These are phyloP conservation scores for Alsophila aescularia DNA, from an alignment of 2,888 invertebrate species.

Conservation along the genomic window DNA sequence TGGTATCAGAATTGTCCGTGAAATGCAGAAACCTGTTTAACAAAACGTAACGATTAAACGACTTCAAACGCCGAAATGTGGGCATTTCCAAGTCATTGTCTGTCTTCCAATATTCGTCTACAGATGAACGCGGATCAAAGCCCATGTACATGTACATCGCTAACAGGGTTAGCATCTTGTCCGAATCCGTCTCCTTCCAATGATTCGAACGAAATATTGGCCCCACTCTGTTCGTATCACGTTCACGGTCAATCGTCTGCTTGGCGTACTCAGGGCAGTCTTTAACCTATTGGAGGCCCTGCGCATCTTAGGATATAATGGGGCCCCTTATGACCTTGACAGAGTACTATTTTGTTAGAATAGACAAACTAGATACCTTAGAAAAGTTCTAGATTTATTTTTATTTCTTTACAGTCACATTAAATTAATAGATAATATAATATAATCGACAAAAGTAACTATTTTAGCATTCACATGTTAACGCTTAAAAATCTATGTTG, in stretches of 20 bases:
- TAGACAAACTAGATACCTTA: too few relatives aligned
- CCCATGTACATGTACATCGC: constrained; percentile 36
- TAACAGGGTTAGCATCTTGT: constrained; percentile 28
- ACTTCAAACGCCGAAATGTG: constrained; percentile 25
- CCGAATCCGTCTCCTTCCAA: constrained; percentile 5
- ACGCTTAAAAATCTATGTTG: too few relatives aligned
- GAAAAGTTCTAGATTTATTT: too few relatives aligned
- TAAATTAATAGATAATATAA: too few relatives aligned
- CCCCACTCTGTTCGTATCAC: background rate
- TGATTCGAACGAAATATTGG: constrained; percentile 24
- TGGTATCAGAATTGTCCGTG: background rate
- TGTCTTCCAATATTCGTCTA: constrained; percentile 31
- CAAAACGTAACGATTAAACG: constrained; percentile 32
- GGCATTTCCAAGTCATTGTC: constrained; percentile 24
- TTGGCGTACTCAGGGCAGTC: too few relatives aligned
- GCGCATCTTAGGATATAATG: too few relatives aligned
- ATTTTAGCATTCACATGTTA: too few relatives aligned
- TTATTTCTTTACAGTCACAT: too few relatives aligned
- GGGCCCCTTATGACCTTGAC: too few relatives aligned
- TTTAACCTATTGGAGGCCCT: too few relatives aligned
- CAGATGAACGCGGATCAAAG: constrained; percentile 16
- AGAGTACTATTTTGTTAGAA: too few relatives aligned
- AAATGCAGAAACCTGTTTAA: constrained; percentile 35
- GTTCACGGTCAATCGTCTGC: constrained; percentile 26
- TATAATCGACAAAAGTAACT: too few relatives aligned